phyloP scores from a whole-genome alignment of 2,797 vertebrate genomes.

The Hyperoplus lanceolatus region DNA sequence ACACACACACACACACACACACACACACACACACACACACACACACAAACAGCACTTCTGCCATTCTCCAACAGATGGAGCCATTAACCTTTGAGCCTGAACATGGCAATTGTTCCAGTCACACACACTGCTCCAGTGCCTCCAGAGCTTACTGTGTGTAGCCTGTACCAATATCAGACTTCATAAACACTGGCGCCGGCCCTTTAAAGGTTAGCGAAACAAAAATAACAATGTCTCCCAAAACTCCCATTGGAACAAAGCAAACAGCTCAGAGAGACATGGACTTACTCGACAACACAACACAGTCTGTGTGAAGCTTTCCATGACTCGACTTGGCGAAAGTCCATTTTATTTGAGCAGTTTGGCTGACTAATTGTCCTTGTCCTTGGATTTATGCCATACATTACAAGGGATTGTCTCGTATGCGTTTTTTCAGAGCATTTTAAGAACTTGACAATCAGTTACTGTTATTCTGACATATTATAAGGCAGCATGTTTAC shows the following conservation, averaged over 20 bases:
- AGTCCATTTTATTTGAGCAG: not conserved
- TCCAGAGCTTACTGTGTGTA: constrained; percentile 53
- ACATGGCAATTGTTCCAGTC: constrained; percentile 41
- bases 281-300: constrained; percentile 16
- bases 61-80: constrained; percentile 80
- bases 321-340: constrained; percentile 6
- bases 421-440: not conserved
- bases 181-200: constrained; percentile 57
- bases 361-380: not conserved
- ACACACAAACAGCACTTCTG: constrained; percentile 24
- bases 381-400: not conserved
- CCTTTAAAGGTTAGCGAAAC: constrained; percentile 53
- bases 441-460: not conserved
- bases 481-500: not conserved
- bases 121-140: constrained; percentile 48
- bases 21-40: not conserved
- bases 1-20: not conserved
- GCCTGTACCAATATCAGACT: constrained; percentile 61
- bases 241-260: constrained; percentile 32
- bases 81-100: constrained; percentile 72
- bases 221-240: constrained; percentile 52
- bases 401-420: not conserved
- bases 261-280: constrained; percentile 23
- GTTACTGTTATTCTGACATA: not conserved
- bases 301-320: constrained; percentile 19